Base-by-base conservation (phyloP, 2,797 vertebrate genomes). In the Typhlichthys eigenmanni region DNA sequence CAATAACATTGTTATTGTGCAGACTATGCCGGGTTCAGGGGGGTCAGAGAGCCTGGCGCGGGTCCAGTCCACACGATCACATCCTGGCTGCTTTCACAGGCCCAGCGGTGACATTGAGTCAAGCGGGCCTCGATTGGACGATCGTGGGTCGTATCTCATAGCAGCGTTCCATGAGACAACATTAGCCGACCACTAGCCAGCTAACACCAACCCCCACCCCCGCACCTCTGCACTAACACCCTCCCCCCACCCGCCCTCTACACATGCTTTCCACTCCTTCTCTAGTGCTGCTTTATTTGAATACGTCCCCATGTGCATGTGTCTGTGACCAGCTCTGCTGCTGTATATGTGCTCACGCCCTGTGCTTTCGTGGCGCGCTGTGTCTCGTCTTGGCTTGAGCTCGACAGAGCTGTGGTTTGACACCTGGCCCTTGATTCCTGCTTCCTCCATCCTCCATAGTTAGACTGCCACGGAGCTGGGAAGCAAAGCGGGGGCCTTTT, bases 1-100 rank as follows among this genome's bases (percentile, higher is more conserved):
- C 87, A 92, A 89, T 85, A 81, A 77, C 73, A 85, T 81, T 81
- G 84, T 82, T 90, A 82, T 74, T 46, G 63, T 64, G 47, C 57
- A 66, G 75, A 69, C 56, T 66, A 83, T 79, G 64, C 51, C 60
- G 69, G 58, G 76, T 80, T 75, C 55, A 49, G 24, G 66, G 66
- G 69, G 75, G 78, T 83, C 75, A 75, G 76, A 77, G 72, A 78
- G 84, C 70, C 13, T 55, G 58, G 58, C 70, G 74, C 68, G 62
- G 58, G 13, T 66, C 55, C 60, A 64, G 49, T 19, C 48, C 43
- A 16, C 51, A 49, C 12, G 50, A 45, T 55, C 3, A 48, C 19
- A 55, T 14, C 46, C 1, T 11, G 19, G 19, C 52, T 55, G 45
- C 45, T 64, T 59, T 45, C 16, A 29, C 7, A 45, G 54, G 24